These are phyloP conservation scores for Neosilurus mollespiculum DNA, from an alignment of 2,797 vertebrate species.

Conservation along the genomic window DNA sequence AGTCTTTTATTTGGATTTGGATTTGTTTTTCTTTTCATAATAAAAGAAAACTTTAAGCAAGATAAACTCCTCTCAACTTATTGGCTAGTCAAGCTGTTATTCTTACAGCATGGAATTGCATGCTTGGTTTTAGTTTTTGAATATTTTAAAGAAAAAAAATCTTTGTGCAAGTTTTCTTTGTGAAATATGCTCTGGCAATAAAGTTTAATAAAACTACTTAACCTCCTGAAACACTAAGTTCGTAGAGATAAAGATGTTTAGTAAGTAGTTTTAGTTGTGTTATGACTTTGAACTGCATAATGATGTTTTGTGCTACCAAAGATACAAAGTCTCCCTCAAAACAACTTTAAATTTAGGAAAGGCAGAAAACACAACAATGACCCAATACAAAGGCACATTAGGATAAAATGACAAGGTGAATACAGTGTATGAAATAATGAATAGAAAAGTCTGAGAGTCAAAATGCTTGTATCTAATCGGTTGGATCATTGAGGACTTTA, in stretches of 20 bases:
- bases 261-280: not conserved
- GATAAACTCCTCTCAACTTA: not conserved
- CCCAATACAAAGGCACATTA: not conserved
- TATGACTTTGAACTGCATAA: slow-evolving; percentile 7
- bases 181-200: not conserved
- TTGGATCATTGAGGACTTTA: slow-evolving; percentile 18
- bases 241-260: not conserved
- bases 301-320: not conserved
- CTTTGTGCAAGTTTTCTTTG: not conserved
- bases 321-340: not conserved
- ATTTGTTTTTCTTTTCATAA: not conserved
- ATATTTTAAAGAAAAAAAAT: not conserved
- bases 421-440: not conserved
- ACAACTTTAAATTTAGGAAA: not conserved
- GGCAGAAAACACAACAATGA: not conserved
- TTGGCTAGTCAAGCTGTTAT: not conserved
- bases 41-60: not conserved
- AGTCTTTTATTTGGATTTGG: not conserved
- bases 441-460: not conserved
- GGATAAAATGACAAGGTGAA: not conserved
- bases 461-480: slow-evolving; percentile 4
- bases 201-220: not conserved
- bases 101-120: not conserved
- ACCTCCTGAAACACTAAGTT: not conserved
- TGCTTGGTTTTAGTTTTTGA: not conserved